Percentiles rank a stretch among this genome's conserved stretches.
Evolutionary conservation across 2,797 vertebrate species (phyloP).

Genomic region (Spinus olivaceus): DNA sequence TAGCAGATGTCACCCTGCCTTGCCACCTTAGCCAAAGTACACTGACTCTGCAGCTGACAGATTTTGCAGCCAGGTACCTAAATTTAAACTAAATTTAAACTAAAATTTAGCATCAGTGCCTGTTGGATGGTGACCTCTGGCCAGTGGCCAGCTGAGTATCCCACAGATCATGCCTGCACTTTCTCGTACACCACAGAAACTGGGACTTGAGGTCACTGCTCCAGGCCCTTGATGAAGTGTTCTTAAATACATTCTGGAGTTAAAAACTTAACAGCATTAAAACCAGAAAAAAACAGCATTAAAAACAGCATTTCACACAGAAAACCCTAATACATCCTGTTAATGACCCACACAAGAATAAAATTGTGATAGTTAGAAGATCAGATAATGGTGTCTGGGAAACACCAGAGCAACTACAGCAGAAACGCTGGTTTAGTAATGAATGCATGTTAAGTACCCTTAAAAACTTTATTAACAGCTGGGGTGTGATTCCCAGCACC

Average conservation of each 20-base stretch:
- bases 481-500: neutral
- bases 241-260: neutral
- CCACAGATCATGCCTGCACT: neutral
- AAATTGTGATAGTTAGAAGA: constrained; percentile 15
- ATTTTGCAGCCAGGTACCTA: neutral
- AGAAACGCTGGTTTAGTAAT: constrained; percentile 13
- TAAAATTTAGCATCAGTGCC: neutral
- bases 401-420: neutral
- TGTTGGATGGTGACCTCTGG: neutral
- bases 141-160: neutral
- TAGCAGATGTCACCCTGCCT: neutral
- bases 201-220: neutral
- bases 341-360: neutral
- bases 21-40: neutral
- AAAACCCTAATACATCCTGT: neutral
- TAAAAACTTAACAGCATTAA: neutral
- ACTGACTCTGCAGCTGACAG: neutral
- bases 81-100: neutral
- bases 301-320: neutral
- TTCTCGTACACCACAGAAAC: neutral
- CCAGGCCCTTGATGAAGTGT: neutral
- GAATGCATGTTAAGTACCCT: neutral
- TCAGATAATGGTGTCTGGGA: constrained; percentile 2
- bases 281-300: too few species aligned
- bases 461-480: constrained; percentile 11